Conservation (phyloP, 2,888 invertebrate species). For the Acleris laterana region DNA sequence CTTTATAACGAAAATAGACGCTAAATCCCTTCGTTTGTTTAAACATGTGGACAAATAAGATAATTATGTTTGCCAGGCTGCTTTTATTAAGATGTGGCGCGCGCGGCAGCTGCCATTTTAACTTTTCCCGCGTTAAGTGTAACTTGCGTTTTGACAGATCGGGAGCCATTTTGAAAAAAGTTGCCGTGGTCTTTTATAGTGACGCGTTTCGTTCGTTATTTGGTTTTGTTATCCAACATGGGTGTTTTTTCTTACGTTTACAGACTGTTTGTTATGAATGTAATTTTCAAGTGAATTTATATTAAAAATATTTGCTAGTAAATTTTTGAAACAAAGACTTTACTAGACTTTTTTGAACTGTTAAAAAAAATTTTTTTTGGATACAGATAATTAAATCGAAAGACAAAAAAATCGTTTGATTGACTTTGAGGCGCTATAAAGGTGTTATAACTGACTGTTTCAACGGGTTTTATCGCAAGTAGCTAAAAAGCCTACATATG, state of each 20-base stretch:
- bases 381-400: not conserved
- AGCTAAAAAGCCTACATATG: conserved; percentile 76
- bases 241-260: conserved; percentile 77
- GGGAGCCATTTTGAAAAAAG: conserved; percentile 12
- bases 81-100: conserved; percentile 14
- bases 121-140: conserved; percentile 34
- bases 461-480: conserved; percentile 8
- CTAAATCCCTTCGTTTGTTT: conserved; percentile 18
- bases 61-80: conserved; percentile 35
- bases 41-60: conserved; percentile 37
- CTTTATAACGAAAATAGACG: conserved; percentile 21
- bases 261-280: conserved; percentile 73
- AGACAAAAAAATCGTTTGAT: not conserved
- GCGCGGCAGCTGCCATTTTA: conserved; percentile 18
- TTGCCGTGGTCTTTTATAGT: conserved; percentile 2
- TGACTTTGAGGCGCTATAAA: not conserved
- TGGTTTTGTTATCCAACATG: conserved; percentile 59
- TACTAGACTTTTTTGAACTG: not conserved
- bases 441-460: conserved; percentile 4
- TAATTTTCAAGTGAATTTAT: conserved; percentile 51
- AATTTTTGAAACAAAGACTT: not conserved
- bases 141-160: conserved; percentile 4
- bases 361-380: not conserved
- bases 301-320: not conserved
- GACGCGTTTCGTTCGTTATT: conserved; percentile 6